phyloP scores from a whole-genome alignment of 2,888 invertebrate species.

The Perithous albicinctus region DNA sequence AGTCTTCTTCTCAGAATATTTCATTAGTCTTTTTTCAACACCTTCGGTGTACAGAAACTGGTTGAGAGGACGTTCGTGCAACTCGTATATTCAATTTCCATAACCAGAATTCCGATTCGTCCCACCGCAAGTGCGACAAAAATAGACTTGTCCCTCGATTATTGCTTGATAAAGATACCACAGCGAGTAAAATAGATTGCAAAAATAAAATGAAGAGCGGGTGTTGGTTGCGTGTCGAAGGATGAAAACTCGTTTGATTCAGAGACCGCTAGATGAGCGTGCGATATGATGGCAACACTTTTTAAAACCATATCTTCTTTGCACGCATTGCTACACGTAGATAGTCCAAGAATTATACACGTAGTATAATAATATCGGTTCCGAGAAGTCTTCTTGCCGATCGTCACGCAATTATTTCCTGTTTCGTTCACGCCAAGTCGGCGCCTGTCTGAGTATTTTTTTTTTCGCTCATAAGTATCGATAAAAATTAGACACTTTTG shows the following conservation, averaged over 20 bases:
- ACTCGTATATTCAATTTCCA: conserved; percentile 73
- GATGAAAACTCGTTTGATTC: conserved; percentile 41
- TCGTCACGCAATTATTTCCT: conserved; percentile 58
- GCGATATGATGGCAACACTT: conserved; percentile 51
- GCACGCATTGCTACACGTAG: conserved; percentile 16
- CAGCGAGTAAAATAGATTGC: conserved; percentile 28
- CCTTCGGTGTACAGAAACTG: conserved; percentile 11
- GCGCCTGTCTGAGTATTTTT: not conserved
- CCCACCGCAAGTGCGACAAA: conserved; percentile 65
- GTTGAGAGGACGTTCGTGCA: not conserved
- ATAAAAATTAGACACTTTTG: conserved; percentile 43
- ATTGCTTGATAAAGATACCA: conserved; percentile 39
- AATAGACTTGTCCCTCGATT: conserved; percentile 35
- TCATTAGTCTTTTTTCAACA: conserved; percentile 29
- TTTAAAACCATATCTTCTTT: conserved; percentile 34
- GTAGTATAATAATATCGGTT: conserved; percentile 42
- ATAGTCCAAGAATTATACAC: conserved; percentile 38
- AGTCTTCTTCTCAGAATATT: conserved; percentile 19
- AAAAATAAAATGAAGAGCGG: conserved; percentile 43
- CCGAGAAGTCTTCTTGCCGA: conserved; percentile 39
- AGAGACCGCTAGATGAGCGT: conserved; percentile 22
- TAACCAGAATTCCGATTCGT: conserved; percentile 75
- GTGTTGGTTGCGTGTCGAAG: conserved; percentile 46
- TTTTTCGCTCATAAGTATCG: conserved; percentile 4
- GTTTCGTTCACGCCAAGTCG: conserved; percentile 39